phyloP scores from a whole-genome alignment of 2,888 invertebrate genomes.

The Hypselothyrea guttata region DNA sequence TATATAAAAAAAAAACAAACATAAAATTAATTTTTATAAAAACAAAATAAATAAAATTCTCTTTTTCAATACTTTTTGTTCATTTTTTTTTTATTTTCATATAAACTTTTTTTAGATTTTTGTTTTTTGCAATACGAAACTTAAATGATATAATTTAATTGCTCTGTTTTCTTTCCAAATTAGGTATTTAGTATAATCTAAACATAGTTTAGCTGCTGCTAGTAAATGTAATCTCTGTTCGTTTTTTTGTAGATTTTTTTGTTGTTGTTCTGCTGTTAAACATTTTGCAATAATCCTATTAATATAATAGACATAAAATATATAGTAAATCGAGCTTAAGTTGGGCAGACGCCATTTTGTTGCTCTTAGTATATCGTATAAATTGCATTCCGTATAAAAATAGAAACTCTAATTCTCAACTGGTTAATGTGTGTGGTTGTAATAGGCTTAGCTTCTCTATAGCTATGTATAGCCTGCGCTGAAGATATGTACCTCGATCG shows the following conservation, averaged over 20 bases:
- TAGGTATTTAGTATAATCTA: conserved; percentile 26
- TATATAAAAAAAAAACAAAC: no score
- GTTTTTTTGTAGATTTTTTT: conserved; percentile 9
- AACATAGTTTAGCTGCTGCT: conserved; percentile 31
- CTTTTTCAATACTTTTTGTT: conserved; percentile 48
- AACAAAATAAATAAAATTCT: no score
- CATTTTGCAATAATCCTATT: conserved; percentile 59
- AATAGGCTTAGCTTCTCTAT: conserved; percentile 53
- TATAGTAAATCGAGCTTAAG: conserved; percentile 46
- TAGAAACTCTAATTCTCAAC: conserved; percentile 61
- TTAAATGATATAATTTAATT: conserved; percentile 51
- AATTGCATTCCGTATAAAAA: conserved; percentile 64
- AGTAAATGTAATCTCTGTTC: conserved; percentile 20
- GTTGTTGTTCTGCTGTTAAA: no score
- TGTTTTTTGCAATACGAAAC: conserved; percentile 38
- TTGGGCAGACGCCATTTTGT: conserved; percentile 16
- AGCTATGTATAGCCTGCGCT: no score
- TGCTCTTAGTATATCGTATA: conserved; percentile 29
- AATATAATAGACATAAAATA: conserved; percentile 74
- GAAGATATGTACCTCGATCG: conserved; percentile 22
- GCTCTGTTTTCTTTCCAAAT: conserved; percentile 31
- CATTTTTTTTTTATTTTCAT: conserved; percentile 34
- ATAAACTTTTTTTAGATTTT: conserved; percentile 35
- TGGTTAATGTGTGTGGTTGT: conserved; percentile 7
- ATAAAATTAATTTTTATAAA: no score